phyloP scores from a whole-genome alignment of 2,888 invertebrate species.

The Acanthosepion pharaonis region DNA sequence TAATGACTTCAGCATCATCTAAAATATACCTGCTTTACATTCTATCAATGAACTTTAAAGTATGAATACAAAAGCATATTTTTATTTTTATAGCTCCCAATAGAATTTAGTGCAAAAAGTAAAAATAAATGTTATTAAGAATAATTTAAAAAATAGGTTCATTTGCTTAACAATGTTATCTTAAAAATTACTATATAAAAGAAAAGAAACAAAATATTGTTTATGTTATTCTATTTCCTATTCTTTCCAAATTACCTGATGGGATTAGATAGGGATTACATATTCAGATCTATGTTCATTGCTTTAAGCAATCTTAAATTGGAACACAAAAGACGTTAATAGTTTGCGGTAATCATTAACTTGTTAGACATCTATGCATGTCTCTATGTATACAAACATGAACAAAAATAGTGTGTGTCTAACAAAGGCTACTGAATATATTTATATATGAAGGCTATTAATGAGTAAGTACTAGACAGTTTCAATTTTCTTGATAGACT shows the following conservation, averaged over 20 bases:
- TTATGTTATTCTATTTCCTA: no score
- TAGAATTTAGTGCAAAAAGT: background rate
- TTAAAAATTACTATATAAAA: background rate
- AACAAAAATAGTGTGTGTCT: background rate
- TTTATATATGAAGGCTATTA: background rate
- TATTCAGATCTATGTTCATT: background rate
- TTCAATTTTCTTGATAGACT: background rate
- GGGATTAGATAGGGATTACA: background rate
- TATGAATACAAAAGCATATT: background rate
- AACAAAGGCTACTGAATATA: background rate
- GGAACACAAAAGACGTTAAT: background rate
- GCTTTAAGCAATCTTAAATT: background rate
- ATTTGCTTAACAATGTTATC: background rate
- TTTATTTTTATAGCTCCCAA: background rate
- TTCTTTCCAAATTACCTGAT: background rate
- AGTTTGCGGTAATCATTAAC: background rate
- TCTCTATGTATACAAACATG: background rate
- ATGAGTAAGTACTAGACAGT: background rate
- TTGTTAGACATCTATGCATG: background rate
- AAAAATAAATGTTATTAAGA: background rate
- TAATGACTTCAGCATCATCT: background rate
- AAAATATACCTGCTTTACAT: background rate
- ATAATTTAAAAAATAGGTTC: background rate
- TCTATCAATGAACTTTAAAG: background rate
- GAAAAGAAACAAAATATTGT: background rate